Evolutionary conservation across 2,888 invertebrate genomes (phyloP).

Genomic region (Saturnia pavonia): DNA sequence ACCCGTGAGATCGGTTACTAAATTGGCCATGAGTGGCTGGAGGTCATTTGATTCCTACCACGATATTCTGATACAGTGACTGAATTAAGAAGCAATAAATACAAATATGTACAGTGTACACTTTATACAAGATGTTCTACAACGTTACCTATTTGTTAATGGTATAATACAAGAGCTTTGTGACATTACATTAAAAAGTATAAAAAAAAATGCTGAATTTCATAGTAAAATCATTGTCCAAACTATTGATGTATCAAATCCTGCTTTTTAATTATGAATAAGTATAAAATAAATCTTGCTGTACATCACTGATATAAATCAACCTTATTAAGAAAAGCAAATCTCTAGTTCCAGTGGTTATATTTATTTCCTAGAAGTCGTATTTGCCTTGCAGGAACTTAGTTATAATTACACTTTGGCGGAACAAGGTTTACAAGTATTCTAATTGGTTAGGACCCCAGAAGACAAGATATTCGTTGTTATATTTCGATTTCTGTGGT

Average conservation of each 20-base stretch:
- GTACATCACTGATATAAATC: neutral
- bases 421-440: neutral
- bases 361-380: neutral
- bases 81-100: slow-evolving; percentile 21
- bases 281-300: neutral
- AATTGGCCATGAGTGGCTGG: slow-evolving; percentile 66
- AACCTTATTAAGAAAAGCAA: neutral
- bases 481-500: neutral
- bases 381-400: neutral
- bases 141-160: slow-evolving; percentile 23
- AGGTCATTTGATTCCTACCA: slow-evolving; percentile 56
- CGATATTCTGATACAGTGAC: slow-evolving; percentile 22
- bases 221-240: neutral
- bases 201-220: neutral
- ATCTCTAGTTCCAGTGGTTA: neutral
- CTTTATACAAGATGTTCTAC: neutral
- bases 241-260: too few relatives aligned
- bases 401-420: neutral
- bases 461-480: neutral
- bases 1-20: slow-evolving; percentile 57
- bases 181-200: neutral
- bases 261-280: neutral
- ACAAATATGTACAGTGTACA: neutral
- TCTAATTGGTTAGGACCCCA: neutral
- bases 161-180: slow-evolving; percentile 17